Conservation (phyloP, 1,140 invertebrate species). For the Brachionus angularis region DNA sequence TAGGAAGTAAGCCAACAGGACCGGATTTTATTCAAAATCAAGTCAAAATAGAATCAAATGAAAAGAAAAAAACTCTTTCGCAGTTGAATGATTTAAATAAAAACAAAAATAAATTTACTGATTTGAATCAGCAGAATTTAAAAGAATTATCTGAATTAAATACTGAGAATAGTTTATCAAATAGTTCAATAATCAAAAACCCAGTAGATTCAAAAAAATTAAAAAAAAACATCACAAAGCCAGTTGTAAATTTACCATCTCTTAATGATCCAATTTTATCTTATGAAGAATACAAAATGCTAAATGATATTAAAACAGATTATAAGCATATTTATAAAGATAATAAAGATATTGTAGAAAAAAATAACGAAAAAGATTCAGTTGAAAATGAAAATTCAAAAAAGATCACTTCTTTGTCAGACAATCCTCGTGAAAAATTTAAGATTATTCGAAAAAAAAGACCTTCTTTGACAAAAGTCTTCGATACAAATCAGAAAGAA, state of each 20-base stretch:
- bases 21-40: neutral
- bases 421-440: too few species aligned
- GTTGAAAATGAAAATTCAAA: too few species aligned
- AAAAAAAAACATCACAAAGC: too few species aligned
- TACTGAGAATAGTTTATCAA: neutral
- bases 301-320: constrained; percentile 25
- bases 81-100: too few species aligned
- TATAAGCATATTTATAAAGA: neutral
- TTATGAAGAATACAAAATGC: constrained; percentile 19
- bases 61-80: neutral
- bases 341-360: neutral
- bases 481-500: too few species aligned
- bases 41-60: neutral
- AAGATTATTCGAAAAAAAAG: too few species aligned
- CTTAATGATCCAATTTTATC: constrained; percentile 30
- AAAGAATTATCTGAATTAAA: too few species aligned
- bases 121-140: too few species aligned
- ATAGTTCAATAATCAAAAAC: neutral
- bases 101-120: too few species aligned
- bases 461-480: too few species aligned
- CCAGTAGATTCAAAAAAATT: too few species aligned
- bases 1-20: neutral
- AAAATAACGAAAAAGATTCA: neutral
- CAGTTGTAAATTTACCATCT: constrained; percentile 17
- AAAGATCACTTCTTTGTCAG: too few species aligned